phyloP scores from a whole-genome alignment of 2,888 invertebrate species.

The Volucella zonaria region DNA sequence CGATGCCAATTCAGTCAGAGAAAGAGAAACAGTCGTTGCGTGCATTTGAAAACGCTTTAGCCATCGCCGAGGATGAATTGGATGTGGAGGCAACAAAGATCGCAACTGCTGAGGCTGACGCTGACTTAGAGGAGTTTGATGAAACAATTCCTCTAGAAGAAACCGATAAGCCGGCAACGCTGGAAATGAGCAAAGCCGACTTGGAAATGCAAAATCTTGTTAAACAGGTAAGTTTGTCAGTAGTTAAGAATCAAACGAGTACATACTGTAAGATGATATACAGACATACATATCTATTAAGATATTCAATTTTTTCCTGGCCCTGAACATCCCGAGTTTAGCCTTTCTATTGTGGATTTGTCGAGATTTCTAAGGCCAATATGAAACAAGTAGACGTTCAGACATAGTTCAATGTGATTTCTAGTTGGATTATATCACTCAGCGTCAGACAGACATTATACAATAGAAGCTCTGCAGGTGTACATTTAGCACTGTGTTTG shows the following conservation, averaged over 20 bases:
- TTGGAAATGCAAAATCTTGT: constrained; percentile 88
- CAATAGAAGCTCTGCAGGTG: no score
- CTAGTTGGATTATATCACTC: constrained; percentile 76
- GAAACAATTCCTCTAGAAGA: constrained; percentile 95
- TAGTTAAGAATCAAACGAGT: constrained; percentile 81
- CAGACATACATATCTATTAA: constrained; percentile 75
- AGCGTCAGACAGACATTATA: constrained; percentile 69
- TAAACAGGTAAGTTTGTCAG: constrained; percentile 85
- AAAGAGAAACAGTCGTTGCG: constrained; percentile 86
- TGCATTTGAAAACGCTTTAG: constrained; percentile 91
- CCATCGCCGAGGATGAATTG: constrained; percentile 96
- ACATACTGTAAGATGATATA: constrained; percentile 73
- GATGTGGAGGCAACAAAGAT: constrained; percentile 95
- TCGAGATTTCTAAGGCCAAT: constrained; percentile 41
- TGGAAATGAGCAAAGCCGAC: constrained; percentile 88
- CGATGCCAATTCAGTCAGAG: constrained; percentile 76
- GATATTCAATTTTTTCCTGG: not conserved
- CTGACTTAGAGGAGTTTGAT: constrained; percentile 97
- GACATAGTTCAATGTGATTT: constrained; percentile 61
- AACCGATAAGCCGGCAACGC: constrained; percentile 75
- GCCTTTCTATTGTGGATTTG: constrained; percentile 40
- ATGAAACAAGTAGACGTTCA: constrained; percentile 57
- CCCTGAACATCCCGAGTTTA: constrained; percentile 21
- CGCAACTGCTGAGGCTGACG: constrained; percentile 94
- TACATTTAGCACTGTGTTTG: no score